Base-by-base conservation (phyloP, 2,888 invertebrate genomes). In the Tubulanus polymorphus region DNA sequence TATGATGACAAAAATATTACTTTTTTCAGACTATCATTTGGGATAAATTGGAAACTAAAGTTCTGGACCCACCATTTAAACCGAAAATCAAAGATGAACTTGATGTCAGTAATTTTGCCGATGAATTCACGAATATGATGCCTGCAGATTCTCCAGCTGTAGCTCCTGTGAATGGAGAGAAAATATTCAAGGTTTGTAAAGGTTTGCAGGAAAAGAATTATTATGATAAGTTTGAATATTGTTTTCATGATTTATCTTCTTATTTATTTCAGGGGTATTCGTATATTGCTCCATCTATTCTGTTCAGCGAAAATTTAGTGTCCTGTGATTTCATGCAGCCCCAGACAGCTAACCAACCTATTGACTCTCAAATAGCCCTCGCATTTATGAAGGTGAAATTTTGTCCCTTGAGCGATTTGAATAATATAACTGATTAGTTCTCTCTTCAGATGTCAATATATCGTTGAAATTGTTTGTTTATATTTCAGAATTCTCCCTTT, bases 41-140 rank as follows among this genome's bases (percentile, higher is more conserved):
- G 96, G 83, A 85, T 18, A 87, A 88, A 51, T 82, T 96, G 49
- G 85, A 88, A 1, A 82, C 83, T 1, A 90, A 93, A 71, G 85
- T 86, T 66, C 84, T 93, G 55, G 80, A 86, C 15, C 92, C 96
- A 0, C 95, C 95, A 1, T 93, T 95, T 81, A 87, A 89, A 64
- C 97, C 96, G n/a, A 84, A 85, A 55, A 88, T 96, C 59, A 63
- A 85, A 51, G 80, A 88, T 79, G 93, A 93, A 78, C 83, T 92
- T 60, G 96, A 97, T 81, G 92, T 93, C 15, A 91, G 91, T 73
- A 95, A 97, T 83, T 97, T 97, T 80, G 90, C 94, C 46, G 91
- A 91, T 63, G 96, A 97, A 81, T 97, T 97, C 81, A 97, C 96
- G 0, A 86, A 87, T 69, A 90, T 93, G 87, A 85, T 87, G 51